phyloP scores from a whole-genome alignment of 2,797 vertebrate species.

The Schizopygopsis pylzovi region DNA sequence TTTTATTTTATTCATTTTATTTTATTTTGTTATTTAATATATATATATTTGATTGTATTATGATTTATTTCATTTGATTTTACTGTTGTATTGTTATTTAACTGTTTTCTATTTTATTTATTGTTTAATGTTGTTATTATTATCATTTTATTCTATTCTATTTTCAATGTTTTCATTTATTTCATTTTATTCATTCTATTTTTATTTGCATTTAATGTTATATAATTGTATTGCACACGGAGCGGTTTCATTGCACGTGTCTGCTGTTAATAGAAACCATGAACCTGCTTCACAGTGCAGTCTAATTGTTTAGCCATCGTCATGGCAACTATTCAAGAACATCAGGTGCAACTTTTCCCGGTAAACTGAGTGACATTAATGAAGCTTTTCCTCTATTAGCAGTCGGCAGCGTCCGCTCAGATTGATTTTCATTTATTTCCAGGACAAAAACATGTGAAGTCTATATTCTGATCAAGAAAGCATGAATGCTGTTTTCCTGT shows the following conservation, averaged over 20 bases:
- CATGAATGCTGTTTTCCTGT: background rate
- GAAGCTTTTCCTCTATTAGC: background rate
- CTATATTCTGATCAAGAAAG: background rate
- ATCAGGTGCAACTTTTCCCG: background rate
- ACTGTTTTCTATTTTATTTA: background rate
- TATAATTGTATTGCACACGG: background rate
- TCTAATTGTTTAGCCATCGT: conserved; percentile 35
- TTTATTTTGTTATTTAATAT: too few relatives aligned
- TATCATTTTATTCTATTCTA: background rate
- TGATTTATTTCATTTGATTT: too few relatives aligned
- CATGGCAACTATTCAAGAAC: conserved; percentile 22
- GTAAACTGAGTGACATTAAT: conserved; percentile 20
- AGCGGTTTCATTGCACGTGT: background rate
- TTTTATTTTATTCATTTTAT: too few relatives aligned
- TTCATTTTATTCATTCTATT: background rate
- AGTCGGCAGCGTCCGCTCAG: background rate
- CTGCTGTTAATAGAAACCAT: conserved; percentile 12
- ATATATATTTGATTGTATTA: too few relatives aligned
- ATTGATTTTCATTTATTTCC: background rate
- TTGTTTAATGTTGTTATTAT: background rate
- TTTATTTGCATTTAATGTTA: background rate
- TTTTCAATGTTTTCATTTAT: background rate
- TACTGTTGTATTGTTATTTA: too few relatives aligned
- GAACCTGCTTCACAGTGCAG: conserved; percentile 13
- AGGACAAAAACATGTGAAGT: background rate